phyloP scores from a whole-genome alignment of 2,888 invertebrate species.

The Heliconius charithonia region DNA sequence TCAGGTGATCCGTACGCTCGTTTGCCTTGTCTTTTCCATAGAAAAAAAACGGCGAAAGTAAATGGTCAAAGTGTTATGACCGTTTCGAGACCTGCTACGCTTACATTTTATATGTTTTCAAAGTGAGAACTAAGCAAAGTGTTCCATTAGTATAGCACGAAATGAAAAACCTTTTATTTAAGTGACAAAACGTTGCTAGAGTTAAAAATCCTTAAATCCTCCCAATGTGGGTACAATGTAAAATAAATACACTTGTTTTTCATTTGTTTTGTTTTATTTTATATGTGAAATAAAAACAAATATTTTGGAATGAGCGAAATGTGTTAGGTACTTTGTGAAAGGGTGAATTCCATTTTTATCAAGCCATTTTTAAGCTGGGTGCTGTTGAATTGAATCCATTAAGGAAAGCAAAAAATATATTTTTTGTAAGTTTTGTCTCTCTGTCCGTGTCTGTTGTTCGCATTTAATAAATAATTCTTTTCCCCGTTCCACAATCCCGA shows the following conservation, averaged over 20 bases:
- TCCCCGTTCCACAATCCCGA: too few species aligned
- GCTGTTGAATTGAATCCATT: too few species aligned
- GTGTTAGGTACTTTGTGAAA: neutral
- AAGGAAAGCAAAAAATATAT: too few species aligned
- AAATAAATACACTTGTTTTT: constrained; percentile 5
- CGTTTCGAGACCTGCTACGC: too few species aligned
- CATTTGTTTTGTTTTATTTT: constrained; percentile 1
- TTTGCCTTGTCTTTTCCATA: too few species aligned
- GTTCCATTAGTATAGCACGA: neutral
- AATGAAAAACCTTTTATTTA: constrained; percentile 1
- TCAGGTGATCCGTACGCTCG: too few species aligned
- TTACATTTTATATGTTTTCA: too few species aligned
- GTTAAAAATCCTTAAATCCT: neutral
- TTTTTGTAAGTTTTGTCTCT: too few species aligned
- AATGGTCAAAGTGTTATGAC: too few species aligned
- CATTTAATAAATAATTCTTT: too few species aligned
- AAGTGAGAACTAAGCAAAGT: neutral
- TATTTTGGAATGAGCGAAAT: neutral
- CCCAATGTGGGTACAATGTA: neutral
- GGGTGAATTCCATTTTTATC: neutral
- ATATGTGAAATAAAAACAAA: constrained; percentile 5
- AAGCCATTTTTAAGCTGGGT: neutral
- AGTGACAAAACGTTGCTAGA: neutral
- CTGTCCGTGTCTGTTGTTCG: too few species aligned
- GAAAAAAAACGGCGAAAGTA: too few species aligned